phyloP scores from a whole-genome alignment of 2,888 invertebrate genomes.

The Alcis repandata region DNA sequence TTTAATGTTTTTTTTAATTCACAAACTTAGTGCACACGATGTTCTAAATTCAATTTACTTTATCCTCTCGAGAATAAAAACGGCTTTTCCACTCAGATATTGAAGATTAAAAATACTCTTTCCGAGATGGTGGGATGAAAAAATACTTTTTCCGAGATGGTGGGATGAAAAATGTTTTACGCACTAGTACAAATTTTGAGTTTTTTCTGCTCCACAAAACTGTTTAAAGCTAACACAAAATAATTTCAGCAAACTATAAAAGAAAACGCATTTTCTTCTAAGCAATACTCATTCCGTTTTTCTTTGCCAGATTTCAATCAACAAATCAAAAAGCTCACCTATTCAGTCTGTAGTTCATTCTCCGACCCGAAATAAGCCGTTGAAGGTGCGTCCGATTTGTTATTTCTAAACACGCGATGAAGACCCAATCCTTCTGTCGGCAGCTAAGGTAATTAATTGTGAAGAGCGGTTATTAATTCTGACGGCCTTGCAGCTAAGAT shows the following conservation, averaged over 20 bases:
- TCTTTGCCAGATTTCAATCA: neutral
- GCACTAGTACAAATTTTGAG: no score
- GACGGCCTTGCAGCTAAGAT: conserved; percentile 31
- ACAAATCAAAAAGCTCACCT: neutral
- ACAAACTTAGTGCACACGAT: no score
- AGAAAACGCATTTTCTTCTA: neutral
- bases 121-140: no score
- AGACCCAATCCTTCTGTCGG: conserved; percentile 54
- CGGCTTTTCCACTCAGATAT: no score
- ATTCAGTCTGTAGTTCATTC: neutral
- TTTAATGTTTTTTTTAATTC: no score
- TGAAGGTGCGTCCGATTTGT: conserved; percentile 61
- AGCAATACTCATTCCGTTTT: neutral
- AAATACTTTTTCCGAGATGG: no score
- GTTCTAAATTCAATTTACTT: no score
- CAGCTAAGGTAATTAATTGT: conserved; percentile 56
- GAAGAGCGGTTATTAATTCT: conserved; percentile 36
- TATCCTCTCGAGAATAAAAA: no score
- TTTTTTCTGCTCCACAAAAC: neutral
- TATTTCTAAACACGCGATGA: conserved; percentile 62
- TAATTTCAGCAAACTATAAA: neutral
- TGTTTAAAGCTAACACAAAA: neutral
- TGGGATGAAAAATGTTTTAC: no score
- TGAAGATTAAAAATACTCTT: no score
- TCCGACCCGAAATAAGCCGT: neutral